These are phyloP conservation scores for Picus viridis DNA, from an alignment of 2,797 vertebrate genomes.

Conservation along the genomic window DNA sequence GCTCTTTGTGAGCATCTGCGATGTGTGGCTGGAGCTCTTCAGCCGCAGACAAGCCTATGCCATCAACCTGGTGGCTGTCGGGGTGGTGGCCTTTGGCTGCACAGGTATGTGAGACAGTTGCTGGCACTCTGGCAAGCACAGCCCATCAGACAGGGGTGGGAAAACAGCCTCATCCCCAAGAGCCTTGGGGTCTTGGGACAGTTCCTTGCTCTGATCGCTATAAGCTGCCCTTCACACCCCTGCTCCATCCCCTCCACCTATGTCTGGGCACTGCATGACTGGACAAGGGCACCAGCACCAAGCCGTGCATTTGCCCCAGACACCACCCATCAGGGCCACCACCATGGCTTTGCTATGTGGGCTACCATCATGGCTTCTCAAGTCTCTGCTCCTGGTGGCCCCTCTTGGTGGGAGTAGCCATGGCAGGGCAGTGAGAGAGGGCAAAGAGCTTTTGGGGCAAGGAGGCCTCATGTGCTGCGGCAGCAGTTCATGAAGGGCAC, in stretches of 20 bases:
- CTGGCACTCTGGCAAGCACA: neutral
- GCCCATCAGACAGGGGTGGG: neutral
- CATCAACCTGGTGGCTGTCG: constrained; percentile 92
- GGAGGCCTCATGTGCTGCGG: neutral
- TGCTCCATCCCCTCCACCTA: neutral
- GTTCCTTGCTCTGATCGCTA: fast-evolving
- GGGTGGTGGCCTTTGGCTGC: constrained; percentile 95
- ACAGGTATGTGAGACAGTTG: constrained; percentile 85
- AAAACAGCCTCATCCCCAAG: neutral
- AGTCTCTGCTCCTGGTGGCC: neutral
- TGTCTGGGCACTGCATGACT: fast-evolving
- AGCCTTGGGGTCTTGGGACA: fast-evolving
- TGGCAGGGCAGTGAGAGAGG: neutral
- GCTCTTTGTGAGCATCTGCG: constrained; percentile 93
- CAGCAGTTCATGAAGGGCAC: neutral
- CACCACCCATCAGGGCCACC: neutral
- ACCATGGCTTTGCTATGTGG: neutral
- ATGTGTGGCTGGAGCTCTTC: constrained; percentile 94
- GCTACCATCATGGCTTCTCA: neutral
- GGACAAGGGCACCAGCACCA: neutral
- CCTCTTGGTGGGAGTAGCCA: neutral
- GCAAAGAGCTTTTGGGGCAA: neutral
- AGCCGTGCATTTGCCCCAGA: fast-evolving
- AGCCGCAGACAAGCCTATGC: constrained; percentile 88
- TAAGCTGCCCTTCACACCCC: fast-evolving